Base-by-base conservation (phyloP, 2,888 invertebrate genomes). In the Nebria salina region DNA sequence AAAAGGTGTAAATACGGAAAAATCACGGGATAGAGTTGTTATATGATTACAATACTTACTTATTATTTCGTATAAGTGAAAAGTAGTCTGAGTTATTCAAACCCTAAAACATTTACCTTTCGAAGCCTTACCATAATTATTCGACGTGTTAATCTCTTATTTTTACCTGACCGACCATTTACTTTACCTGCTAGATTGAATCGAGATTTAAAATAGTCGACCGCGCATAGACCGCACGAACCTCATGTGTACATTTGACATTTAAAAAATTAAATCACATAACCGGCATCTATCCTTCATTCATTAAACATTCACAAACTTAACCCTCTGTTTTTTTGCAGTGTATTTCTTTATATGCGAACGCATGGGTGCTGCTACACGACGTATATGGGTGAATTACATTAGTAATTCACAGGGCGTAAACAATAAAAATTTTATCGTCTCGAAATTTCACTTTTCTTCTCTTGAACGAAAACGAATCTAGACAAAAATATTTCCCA, bases 221-320 rank as follows among this genome's bases (percentile, higher is more conserved):
- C 54, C 4, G 6, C 7, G 54, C 8, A 54, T 2, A 34, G 34
- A 34, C 34, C 34, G 34, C 34, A 54, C 54, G 54, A 8, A 5
- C 2, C 54, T 78, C 78, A 78, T 73, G 26, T 15, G 74, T 66
- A 70, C 65, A 43, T 73, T 43, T 64, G 78, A 78, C 65, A n/a
- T 78, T 78, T 74, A 78, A 78, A 78, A 78, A 78, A 78, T 78
- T 73, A 74, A 78, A 73, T 74, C 78, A 66, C 74, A 66, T 78
- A 78, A 74, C 65, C 74, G 41, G 66, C 74, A 78, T 78, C 78
- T 78, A 78, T 78, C 66, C 78, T 41, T 78, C 73, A 65, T 74
- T 78, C 78, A 41, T 78, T 73, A 78, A 78, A 78, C 41, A 78
- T 78, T 78, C 66, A 78, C 13, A 25, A 34, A 34, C 34, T 34